A percentile compares a stretch with the other conserved stretches of the same genome.
Conservation (phyloP, 2,113 vertebrate genomes). For the Neopipo cinnamomea region DNA sequence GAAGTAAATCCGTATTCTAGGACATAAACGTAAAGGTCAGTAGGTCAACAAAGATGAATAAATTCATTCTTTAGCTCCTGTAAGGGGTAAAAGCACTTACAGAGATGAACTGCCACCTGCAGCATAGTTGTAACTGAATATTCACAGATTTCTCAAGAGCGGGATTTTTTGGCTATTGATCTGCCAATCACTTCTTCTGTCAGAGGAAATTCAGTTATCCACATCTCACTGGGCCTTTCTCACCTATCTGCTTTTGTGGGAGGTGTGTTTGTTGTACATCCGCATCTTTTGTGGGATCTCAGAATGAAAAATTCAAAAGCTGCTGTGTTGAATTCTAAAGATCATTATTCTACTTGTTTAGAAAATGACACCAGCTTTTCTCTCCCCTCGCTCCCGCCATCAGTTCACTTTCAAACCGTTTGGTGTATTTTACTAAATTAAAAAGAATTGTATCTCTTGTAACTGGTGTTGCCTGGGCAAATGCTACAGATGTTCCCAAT, state of each 20-base stretch:
- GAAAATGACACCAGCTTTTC: not conserved
- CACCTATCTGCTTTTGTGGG: not conserved
- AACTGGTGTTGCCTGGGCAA: not conserved
- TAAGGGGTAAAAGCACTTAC: not conserved
- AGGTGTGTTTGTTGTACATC: not conserved
- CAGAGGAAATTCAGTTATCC: not conserved
- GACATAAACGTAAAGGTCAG: not conserved
- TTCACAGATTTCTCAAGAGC: not conserved
- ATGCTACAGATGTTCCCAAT: not conserved
- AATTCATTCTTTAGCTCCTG: not conserved
- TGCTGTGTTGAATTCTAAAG: not conserved
- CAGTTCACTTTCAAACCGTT: not conserved
- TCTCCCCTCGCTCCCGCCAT: not conserved
- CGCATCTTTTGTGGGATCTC: not conserved
- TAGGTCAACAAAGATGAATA: not conserved
- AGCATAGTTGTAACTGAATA: not conserved
- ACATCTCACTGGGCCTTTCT: not conserved
- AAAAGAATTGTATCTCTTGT: not conserved
- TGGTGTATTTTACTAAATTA: not conserved
- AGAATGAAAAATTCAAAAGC: slow-evolving; percentile 8
- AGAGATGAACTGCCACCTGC: not conserved
- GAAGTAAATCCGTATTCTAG: not conserved
- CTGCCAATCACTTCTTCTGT: slow-evolving; percentile 7
- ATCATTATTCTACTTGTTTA: slow-evolving; percentile 29
- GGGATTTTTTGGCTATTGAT: slow-evolving; percentile 15